Evolutionary conservation across 1,140 invertebrate genomes (phyloP).

Genomic region (Drosophila simulans): DNA sequence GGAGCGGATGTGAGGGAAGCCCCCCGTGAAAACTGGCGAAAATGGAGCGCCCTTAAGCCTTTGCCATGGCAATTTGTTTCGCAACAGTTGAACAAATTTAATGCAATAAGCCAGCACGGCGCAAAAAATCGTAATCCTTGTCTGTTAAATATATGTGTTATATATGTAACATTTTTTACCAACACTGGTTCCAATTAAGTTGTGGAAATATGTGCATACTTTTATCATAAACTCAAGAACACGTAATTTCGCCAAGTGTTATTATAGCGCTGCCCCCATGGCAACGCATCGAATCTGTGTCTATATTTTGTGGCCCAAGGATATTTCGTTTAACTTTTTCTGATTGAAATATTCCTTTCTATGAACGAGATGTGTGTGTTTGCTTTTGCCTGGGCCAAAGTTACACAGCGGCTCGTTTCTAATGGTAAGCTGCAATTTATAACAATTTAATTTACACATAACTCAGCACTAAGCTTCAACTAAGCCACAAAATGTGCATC

Average conservation of each 20-base stretch:
- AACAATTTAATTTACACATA: constrained; percentile 76
- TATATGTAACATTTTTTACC: too few relatives aligned
- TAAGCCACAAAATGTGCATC: constrained; percentile 43
- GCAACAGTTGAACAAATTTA: constrained; percentile 76
- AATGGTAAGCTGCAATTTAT: constrained; percentile 66
- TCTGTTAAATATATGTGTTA: background rate
- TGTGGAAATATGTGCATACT: too few relatives aligned
- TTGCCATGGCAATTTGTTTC: constrained; percentile 74
- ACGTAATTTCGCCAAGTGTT: background rate
- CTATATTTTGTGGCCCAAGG: constrained; percentile 50
- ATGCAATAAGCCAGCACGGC: constrained; percentile 39
- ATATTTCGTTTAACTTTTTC: constrained; percentile 52
- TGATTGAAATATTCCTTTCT: constrained; percentile 58
- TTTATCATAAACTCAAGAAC: background rate
- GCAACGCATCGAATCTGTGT: constrained; percentile 30
- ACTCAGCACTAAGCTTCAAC: constrained; percentile 51
- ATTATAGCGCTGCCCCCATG: constrained; percentile 3
- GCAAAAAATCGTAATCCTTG: background rate
- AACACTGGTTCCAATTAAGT: too few relatives aligned
- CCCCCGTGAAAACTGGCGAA: constrained; percentile 14
- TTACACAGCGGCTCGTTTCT: constrained; percentile 3
- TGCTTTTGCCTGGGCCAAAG: constrained; percentile 29
- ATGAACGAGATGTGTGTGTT: constrained; percentile 21
- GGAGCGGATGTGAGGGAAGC: background rate
- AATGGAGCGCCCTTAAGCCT: constrained; percentile 50